Evolutionary conservation across 2,113 vertebrate genomes (phyloP).

Genomic region (human): DNA sequence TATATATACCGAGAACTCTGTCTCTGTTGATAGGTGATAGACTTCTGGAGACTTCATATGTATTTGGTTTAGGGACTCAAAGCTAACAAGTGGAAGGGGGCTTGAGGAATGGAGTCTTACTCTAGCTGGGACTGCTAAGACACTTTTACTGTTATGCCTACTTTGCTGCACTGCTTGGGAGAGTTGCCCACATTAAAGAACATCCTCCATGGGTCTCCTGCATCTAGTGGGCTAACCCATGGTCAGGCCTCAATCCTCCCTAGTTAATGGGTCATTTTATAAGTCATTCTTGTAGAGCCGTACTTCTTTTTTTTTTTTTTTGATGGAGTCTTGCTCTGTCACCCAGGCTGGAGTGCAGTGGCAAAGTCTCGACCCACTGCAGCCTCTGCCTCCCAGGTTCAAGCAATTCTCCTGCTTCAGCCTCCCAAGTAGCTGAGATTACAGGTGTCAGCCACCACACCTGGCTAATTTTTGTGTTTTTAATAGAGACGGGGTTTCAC

Average conservation of each 20-base stretch:
- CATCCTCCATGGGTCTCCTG: background rate
- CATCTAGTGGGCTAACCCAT: background rate
- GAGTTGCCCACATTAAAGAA: constrained; percentile 17
- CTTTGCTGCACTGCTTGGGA: background rate
- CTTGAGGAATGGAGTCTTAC: background rate
- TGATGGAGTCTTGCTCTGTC: no score
- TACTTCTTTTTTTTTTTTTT: no score
- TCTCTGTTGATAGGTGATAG: background rate
- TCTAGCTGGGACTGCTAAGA: background rate
- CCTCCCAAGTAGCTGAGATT: no score
- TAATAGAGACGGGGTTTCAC: no score
- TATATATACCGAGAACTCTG: background rate
- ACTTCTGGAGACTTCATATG: background rate
- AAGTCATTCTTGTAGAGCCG: background rate
- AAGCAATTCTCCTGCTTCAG: no score
- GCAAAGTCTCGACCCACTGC: no score
- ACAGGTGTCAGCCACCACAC: accelerated
- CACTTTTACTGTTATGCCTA: background rate
- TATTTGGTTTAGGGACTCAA: background rate
- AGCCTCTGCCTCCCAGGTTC: no score
- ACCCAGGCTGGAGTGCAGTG: no score
- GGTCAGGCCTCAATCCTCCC: background rate
- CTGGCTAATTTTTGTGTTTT: no score
- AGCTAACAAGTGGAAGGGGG: background rate
- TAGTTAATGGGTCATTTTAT: constrained; percentile 20